Base-by-base conservation (phyloP, 2,888 invertebrate genomes). In the Sphaeridia pumilis region DNA sequence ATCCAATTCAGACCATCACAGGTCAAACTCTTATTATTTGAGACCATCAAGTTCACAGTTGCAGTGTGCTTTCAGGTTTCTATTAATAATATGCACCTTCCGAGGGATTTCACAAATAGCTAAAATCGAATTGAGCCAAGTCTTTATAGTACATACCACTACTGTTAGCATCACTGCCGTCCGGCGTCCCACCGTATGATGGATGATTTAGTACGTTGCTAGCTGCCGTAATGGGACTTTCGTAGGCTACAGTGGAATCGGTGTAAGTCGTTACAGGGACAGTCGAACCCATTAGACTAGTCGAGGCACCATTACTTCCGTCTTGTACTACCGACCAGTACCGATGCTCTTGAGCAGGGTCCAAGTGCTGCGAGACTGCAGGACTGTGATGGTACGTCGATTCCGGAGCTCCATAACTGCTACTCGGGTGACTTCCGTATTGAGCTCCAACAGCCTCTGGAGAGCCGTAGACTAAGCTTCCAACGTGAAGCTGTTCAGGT, bases 81-180 rank as follows among this genome's bases (percentile, higher is more conserved):
- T n/a, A n/a, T n/a, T n/a, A n/a, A n/a, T n/a, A n/a, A n/a, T n/a
- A n/a, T 31, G 31, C 31, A 31, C 14, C 10, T 31, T 31, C 31
- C 17, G 12, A 38, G 17, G 17, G 12, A 17, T 52, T 42, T 58
- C 58, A 61, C 38, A 63, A 55, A 54, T 58, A 61, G 52, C 61
- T 63, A 47, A 63, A 61, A 53, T 63, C 63, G 57, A 63, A 57
- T 46, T 57, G 54, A 26, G 54, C 51, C 48, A 57, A 60, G 52
- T 63, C 62, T 51, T 60, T 59, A 46, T 60, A 59, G 52, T 58
- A 60, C 56, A 57, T 61, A 48, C 26, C 57, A 47, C 56, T 58
- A 54, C 56, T 61, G 42, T 52, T 54, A 43, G 58, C 38, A 20
- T 51, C 46, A 4, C 21, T 45, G n/a, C 31, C 35, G 17, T 45